A percentile compares a stretch with the other conserved stretches of the same genome.
phyloP scores from a whole-genome alignment of 2,113 vertebrate species.

The Colinus virginianus region DNA sequence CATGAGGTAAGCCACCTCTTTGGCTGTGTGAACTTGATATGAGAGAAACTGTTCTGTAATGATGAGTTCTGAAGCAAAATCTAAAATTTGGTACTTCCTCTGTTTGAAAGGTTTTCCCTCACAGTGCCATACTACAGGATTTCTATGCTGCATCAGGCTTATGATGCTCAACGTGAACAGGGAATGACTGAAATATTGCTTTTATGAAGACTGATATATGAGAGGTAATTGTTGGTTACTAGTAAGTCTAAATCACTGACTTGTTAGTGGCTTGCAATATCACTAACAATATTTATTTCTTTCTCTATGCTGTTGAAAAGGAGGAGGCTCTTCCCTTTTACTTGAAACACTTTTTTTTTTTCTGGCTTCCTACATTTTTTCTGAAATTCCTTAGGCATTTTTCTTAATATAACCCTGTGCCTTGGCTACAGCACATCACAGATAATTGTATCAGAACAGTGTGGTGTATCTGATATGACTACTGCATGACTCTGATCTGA shows the following conservation, averaged over 20 bases:
- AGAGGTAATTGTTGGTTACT: not conserved
- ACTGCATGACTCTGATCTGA: not conserved
- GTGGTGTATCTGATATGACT: not conserved
- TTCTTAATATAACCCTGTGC: not conserved
- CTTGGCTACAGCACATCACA: not conserved
- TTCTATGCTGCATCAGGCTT: not conserved
- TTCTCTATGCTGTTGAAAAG: not conserved
- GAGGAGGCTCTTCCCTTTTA: not conserved
- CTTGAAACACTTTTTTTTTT: constrained; percentile 1
- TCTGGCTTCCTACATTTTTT: not conserved
- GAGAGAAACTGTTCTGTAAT: not conserved
- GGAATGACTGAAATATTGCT: not conserved
- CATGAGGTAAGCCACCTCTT: not conserved
- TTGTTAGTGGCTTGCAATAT: not conserved
- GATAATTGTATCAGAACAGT: not conserved
- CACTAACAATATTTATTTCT: not conserved
- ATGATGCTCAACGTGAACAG: not conserved
- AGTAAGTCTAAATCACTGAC: not conserved
- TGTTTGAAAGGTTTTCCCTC: not conserved
- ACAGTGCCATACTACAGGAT: not conserved
- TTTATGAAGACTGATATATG: accelerated
- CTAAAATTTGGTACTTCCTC: not conserved
- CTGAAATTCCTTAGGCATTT: not conserved
- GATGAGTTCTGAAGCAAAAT: not conserved
- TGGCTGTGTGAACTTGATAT: not conserved